Evolutionary conservation across 1,140 invertebrate species (phyloP).

Genomic region (Psilanteris sp.): DNA sequence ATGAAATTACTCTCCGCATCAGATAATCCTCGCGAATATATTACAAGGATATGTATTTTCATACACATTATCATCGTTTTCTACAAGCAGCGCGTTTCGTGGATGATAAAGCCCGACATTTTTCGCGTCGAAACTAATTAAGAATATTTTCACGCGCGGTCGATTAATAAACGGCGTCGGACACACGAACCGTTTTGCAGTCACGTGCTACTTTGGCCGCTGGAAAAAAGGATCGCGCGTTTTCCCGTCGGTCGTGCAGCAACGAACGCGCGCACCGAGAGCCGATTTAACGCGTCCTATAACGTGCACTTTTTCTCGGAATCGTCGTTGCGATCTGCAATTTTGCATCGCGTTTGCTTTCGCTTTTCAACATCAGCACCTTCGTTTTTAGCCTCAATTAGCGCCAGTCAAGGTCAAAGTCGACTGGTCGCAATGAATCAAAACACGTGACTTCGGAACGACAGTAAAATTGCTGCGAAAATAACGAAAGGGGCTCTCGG

Average conservation of each 20-base stretch:
- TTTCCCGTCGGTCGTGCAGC: conserved; percentile 7
- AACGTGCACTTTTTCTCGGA: conserved; percentile 45
- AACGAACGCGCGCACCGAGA: conserved; percentile 19
- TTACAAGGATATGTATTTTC: conserved; percentile 40
- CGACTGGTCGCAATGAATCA: conserved; percentile 46
- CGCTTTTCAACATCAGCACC: conserved; percentile 59
- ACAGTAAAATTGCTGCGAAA: background rate
- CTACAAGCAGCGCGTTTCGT: too few species aligned
- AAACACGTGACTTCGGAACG: conserved; percentile 25
- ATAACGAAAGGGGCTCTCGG: too few species aligned
- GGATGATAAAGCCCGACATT: too few species aligned
- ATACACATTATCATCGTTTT: too few species aligned
- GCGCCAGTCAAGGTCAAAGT: conserved; percentile 58
- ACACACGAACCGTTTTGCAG: conserved; percentile 13
- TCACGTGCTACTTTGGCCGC: conserved; percentile 12
- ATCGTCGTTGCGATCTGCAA: conserved; percentile 39
- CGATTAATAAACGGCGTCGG: conserved; percentile 28
- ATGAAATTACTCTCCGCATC: conserved; percentile 7
- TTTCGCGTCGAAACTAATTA: conserved; percentile 3
- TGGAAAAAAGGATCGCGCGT: background rate
- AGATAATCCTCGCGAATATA: conserved; percentile 24
- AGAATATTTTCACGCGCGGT: conserved; percentile 41
- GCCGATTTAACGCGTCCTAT: conserved; percentile 17
- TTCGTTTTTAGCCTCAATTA: conserved; percentile 63
- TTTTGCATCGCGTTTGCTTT: conserved; percentile 52